Evolutionary conservation across 2,113 vertebrate genomes (phyloP).

Genomic region (Propithecus coquereli): DNA sequence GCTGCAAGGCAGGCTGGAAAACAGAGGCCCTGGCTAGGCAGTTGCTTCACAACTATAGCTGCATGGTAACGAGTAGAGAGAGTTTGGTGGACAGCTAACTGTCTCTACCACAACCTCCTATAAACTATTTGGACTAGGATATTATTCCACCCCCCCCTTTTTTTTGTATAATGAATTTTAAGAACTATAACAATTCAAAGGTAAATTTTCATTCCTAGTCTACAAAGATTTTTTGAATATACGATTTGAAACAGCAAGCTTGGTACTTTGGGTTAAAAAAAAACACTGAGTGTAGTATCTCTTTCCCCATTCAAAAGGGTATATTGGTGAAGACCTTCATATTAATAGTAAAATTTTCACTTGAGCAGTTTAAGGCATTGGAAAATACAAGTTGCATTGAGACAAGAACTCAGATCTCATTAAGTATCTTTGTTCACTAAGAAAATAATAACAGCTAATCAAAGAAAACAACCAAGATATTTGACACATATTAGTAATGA

Average conservation of each 20-base stretch:
- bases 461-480: neutral
- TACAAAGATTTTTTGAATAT: neutral
- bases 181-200: neutral
- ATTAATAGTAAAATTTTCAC: neutral
- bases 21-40: neutral
- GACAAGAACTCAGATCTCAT: neutral
- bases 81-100: neutral
- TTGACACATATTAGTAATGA: neutral
- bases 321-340: neutral
- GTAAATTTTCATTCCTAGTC: neutral
- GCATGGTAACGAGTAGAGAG: neutral
- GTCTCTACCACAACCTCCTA: neutral
- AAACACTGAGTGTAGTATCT: neutral
- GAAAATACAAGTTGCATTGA: neutral
- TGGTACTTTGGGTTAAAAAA: neutral
- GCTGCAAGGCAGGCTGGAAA: neutral
- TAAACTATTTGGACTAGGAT: neutral
- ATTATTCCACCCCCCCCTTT: neutral
- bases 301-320: neutral
- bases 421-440: neutral
- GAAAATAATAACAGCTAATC: neutral
- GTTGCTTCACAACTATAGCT: neutral
- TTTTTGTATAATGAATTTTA: slow-evolving; percentile 14
- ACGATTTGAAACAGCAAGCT: neutral
- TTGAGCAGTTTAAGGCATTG: neutral